Evolutionary conservation across 2,113 vertebrate species (phyloP), one percentile per base, ranked within the genome.

Genomic region (Pollachius pollachius): DNA sequence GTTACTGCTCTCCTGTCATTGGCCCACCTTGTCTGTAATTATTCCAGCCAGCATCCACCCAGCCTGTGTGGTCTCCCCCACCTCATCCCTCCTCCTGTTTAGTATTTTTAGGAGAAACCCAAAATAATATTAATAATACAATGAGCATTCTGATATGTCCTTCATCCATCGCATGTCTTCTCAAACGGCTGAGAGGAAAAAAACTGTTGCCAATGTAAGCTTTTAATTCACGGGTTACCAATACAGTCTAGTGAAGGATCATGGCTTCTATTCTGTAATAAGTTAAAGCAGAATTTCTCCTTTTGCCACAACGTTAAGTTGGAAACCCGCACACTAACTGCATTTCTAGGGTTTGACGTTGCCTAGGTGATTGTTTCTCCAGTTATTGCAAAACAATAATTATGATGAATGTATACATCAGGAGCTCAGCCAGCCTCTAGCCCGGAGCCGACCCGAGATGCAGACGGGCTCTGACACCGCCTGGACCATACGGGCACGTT

Each of bases 11-110:
- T 86, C 79, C 81, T 52, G 78, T 84, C 87, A 83, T 87, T 83
- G 87, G 81, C 74, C 81, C 79, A 81, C 75, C 82, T 89, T 79
- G 84, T 86, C 85, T 89, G 83, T 85, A 86, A 89, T 90, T 90
- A 91, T 89, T 90, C 82, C 80, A 70, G 83, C 83, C 89, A 90
- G 90, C 84, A 89, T 87, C 83, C 82, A 85, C 75, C 79, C 88
- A 84, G 86, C 88, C 87, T 90, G 91, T 91, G 90, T 89, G 91
- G 90, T 91, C 91, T 81, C 64, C 62, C 52, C 18, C 3, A 63
- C 70, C 30, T 34, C 30, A 34, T 34, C 30, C 4, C 30, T 34
- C 4, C 30, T 34, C 30, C 30, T 34, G 30, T 34, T 34, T 34
- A 34, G 30, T 34, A 34, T n/a, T n/a, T n/a, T n/a, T n/a, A 12